Conservation (phyloP, 2,888 invertebrate genomes). For the Phaonia tiefii region DNA sequence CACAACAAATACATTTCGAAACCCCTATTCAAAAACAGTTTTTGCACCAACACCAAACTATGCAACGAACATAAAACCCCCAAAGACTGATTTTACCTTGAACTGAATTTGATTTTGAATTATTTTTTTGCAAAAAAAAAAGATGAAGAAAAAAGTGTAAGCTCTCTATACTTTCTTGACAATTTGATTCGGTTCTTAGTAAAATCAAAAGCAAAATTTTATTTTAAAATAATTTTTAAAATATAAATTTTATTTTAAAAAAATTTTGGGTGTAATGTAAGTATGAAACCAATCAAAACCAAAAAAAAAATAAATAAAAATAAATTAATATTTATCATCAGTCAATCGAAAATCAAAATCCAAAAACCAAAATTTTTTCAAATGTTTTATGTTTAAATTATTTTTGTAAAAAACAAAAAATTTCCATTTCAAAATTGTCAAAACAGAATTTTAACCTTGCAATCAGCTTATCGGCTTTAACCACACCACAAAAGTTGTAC, state of each 20-base stretch:
- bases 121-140: constrained; percentile 20
- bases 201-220: constrained; percentile 79
- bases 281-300: constrained; percentile 72
- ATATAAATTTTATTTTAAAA: constrained; percentile 80
- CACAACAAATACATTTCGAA: constrained; percentile 24
- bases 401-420: not conserved
- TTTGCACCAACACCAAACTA: not conserved
- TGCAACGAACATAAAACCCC: constrained; percentile 66
- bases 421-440: constrained; percentile 10
- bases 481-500: not conserved
- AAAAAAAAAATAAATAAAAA: constrained; percentile 39
- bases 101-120: constrained; percentile 67
- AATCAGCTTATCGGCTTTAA: not conserved
- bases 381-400: constrained; percentile 4
- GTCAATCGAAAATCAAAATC: constrained; percentile 31
- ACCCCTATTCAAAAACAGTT: not conserved
- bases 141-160: constrained; percentile 2
- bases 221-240: constrained; percentile 80
- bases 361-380: constrained; percentile 13
- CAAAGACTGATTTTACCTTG: constrained; percentile 77
- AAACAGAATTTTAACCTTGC: constrained; percentile 50
- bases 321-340: constrained; percentile 26
- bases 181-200: constrained; percentile 73
- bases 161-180: constrained; percentile 22
- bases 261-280: constrained; percentile 80